These are phyloP conservation scores for Bubo blakistoni DNA, from an alignment of 2,113 vertebrate species.

Conservation along the genomic window DNA sequence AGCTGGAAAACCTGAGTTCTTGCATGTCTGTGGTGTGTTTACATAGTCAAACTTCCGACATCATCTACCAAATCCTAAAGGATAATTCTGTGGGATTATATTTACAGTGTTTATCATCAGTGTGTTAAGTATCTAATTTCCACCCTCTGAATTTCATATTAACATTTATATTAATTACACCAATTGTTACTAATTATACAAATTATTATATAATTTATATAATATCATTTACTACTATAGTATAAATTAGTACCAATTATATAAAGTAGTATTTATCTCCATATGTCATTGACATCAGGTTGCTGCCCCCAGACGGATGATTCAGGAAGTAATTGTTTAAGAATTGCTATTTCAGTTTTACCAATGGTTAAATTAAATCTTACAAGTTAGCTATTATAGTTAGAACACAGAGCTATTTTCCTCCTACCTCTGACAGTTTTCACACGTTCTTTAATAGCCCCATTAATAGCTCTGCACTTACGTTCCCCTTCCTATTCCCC, in stretches of 20 bases:
- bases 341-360: background rate
- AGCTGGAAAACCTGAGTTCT: background rate
- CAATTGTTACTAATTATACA: background rate
- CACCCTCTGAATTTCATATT: background rate
- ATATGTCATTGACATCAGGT: background rate
- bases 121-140: background rate
- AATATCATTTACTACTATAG: background rate
- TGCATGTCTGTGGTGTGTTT: accelerated
- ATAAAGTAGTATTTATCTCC: background rate
- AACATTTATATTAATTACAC: background rate
- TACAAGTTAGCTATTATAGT: too few relatives aligned
- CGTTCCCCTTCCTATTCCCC: background rate
- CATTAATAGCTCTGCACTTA: background rate
- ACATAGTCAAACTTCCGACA: background rate
- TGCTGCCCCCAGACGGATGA: background rate
- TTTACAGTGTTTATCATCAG: background rate
- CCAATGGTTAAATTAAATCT: background rate
- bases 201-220: background rate
- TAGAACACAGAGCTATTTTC: background rate
- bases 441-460: background rate
- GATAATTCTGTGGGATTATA: background rate
- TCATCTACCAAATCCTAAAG: background rate
- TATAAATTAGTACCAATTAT: background rate
- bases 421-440: background rate
- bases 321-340: background rate